Percentiles rank a stretch among this genome's conserved stretches.
Conservation (phyloP, 2,797 vertebrate genomes). For the Florisuga fusca region DNA sequence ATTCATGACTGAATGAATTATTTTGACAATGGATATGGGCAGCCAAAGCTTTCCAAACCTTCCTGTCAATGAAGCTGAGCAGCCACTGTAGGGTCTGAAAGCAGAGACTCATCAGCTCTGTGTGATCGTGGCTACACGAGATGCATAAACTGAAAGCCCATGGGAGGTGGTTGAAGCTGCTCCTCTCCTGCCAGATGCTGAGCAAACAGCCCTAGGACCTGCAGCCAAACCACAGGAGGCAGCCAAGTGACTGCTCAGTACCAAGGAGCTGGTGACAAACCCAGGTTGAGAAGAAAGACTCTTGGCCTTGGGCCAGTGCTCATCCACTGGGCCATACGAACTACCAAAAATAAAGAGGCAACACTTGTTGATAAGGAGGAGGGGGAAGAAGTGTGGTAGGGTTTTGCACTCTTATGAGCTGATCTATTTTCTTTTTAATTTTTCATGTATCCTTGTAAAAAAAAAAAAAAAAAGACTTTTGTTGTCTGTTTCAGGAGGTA, state of each 20-base stretch:
- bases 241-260: not conserved
- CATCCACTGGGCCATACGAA: not conserved
- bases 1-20: not conserved
- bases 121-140: not conserved
- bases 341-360: not conserved
- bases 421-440: not conserved
- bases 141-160: not conserved
- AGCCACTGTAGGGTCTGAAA: constrained; percentile 17
- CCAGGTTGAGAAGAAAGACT: not conserved
- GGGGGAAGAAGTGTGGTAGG: not conserved
- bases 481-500: not conserved
- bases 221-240: not conserved
- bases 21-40: not conserved
- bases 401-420: not conserved
- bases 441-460: not conserved
- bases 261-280: not conserved
- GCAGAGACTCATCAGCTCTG: not conserved
- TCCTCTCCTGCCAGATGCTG: not conserved
- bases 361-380: not conserved
- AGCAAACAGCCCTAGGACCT: not conserved
- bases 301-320: not conserved
- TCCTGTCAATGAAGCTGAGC: not conserved
- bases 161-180: not conserved
- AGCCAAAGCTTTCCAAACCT: not conserved
- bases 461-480: not conserved